Evolutionary conservation across 92 coral and sea anemone species (phyloP), one percentile per base, ranked within the genome.

Genomic region (Heteractis magnifica): DNA sequence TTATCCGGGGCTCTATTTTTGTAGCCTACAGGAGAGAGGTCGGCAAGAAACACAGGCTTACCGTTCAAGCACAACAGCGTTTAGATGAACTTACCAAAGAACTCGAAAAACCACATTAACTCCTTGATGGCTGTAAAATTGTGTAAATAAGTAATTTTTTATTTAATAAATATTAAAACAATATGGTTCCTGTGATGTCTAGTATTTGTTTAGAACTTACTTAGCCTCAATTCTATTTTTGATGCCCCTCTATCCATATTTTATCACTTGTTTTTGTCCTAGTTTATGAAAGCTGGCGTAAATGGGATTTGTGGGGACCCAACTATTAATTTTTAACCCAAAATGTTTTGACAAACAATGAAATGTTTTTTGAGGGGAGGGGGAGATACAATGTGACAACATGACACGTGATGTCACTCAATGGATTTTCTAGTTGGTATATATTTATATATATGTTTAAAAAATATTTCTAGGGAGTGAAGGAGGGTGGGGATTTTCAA

Each of bases 21-120:
- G 14, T 49, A 82, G 86, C 21, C 56, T 82, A 82, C 71, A 82
- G 59, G 52, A 72, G 56, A 41, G 86, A 82, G 18, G 75, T 82
- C 3, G 86, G 86, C n/a, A 82, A 75, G 64, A 71, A 59, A 10
- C 79, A 82, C 70, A 72, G 86, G 48, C 86, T 82, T 8, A 82
- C 86, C 16, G 14, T 82, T 9, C 86, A 82, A 82, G 86, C 86
- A 56, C 86, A 82, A 82, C 58, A 72, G 56, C 72, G 86, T 18
- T 56, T 82, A 8, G 86, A 82, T 13, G 86, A 82, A 74, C 79
- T 82, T 4, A 82, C 72, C 26, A 76, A 82, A 13, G 86, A 82
- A 73, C 64, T 82, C 10, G 55, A 65, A n/a, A 72, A 70, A 16
- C 78, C 73, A 56, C 78, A 81, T 13, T 71, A 56, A 12, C 49